Base-by-base conservation (phyloP, 2,888 invertebrate species). In the Incurvaria masculella region DNA sequence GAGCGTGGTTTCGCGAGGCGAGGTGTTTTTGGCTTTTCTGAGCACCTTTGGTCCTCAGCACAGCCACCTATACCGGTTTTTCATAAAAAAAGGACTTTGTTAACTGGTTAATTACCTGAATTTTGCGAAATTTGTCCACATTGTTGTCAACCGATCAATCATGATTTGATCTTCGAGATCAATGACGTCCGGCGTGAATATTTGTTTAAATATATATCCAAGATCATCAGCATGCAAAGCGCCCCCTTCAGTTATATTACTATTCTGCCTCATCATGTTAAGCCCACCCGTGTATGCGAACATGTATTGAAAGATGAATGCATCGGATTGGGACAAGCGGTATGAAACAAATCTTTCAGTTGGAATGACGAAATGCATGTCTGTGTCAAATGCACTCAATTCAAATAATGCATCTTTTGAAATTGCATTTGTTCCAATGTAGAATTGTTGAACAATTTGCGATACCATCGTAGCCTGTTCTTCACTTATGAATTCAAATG, bases 61-160 rank as follows among this genome's bases (percentile, higher is more conserved):
- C n/a, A n/a, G n/a, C n/a, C n/a, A n/a, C n/a, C n/a, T n/a, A n/a
- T n/a, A n/a, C n/a, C n/a, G n/a, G n/a, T n/a, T n/a, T n/a, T n/a
- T n/a, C n/a, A n/a, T n/a, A n/a, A n/a, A n/a, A n/a, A n/a, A n/a
- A n/a, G n/a, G n/a, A n/a, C n/a, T n/a, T n/a, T n/a, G n/a, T n/a
- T n/a, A n/a, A n/a, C n/a, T n/a, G n/a, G n/a, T n/a, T n/a, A n/a
- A 63, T 57, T 46, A 67, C 68, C 65, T 64, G 49, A 58, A 57
- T 55, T 68, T 69, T 0, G 64, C 62, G 47, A 72, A 69, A 44
- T 70, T 66, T 1, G 61, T 57, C 64, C 33, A 33, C 16, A 57
- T n/a, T 17, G 49, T 46, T 3, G 53, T 52, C 48, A 55, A 48
- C 10, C 51, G 44, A 42, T 57, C 52, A 16, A 55, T 49, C 4